A percentile compares a stretch with the other conserved stretches of the same genome.
These are phyloP conservation scores for Branchellion lobata DNA, from an alignment of 2,888 invertebrate genomes.

Conservation along the genomic window DNA sequence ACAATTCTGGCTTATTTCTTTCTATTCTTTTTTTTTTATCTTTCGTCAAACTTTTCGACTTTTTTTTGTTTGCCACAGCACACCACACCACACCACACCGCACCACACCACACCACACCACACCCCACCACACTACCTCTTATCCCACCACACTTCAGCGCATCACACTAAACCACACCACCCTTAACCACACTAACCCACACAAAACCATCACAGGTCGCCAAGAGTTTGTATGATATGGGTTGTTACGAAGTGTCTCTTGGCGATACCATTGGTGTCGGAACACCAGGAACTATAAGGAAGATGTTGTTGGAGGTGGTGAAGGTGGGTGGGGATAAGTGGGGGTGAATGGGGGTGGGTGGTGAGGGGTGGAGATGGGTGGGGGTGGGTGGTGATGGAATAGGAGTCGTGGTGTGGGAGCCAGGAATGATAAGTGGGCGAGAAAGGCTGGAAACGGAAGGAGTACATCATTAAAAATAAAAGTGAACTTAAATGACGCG, in stretches of 20 bases:
- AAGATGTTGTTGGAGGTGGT: conserved; percentile 75
- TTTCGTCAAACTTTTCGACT: too few species aligned
- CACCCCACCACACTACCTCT: background rate
- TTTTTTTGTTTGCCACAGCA: background rate
- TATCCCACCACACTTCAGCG: background rate
- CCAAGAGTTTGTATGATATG: conserved; percentile 73
- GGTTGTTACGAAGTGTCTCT: conserved; percentile 95
- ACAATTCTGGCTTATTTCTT: background rate
- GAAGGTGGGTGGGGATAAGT: conserved; percentile 4
- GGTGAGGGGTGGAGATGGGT: too few species aligned
- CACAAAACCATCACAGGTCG: conserved; percentile 61
- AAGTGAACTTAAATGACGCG: too few species aligned
- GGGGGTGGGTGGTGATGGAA: too few species aligned
- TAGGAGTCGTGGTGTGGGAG: too few species aligned
- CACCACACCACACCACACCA: background rate
- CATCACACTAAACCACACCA: background rate
- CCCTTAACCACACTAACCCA: background rate
- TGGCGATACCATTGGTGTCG: conserved; percentile 95
- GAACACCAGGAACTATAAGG: conserved; percentile 70
- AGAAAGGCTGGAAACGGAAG: too few species aligned
- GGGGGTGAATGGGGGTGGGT: too few species aligned
- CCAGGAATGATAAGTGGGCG: too few species aligned
- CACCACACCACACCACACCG: background rate
- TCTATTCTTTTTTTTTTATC: background rate
- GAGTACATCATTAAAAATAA: too few species aligned